These are phyloP conservation scores for Galaxea fascicularis DNA, from an alignment of 92 coral and sea anemone species.

Conservation along the genomic window DNA sequence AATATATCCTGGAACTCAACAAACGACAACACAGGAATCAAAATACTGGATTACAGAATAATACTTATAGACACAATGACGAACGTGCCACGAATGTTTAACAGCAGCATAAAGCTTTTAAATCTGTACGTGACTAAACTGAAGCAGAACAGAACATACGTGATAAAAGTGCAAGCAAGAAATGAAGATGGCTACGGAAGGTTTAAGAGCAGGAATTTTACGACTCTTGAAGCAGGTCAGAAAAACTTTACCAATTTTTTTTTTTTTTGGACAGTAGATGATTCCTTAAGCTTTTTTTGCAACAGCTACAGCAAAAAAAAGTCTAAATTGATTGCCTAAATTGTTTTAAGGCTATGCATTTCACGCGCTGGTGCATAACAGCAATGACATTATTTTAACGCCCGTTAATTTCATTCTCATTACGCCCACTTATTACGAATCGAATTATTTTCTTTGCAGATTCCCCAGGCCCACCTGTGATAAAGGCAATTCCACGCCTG, in stretches of 20 bases:
- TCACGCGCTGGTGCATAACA: no score
- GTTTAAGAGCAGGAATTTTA: background rate
- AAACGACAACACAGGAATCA: slow-evolving; percentile 10
- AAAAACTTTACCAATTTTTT: background rate
- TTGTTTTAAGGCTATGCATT: no score
- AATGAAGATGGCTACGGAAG: slow-evolving; percentile 16
- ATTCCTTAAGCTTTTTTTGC: no score
- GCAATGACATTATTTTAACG: no score
- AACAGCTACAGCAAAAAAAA: no score
- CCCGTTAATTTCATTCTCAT: no score
- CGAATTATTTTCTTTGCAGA: background rate
- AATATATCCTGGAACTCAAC: slow-evolving; percentile 24
- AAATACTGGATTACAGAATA: slow-evolving; percentile 3
- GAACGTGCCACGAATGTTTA: background rate
- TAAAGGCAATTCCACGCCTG: background rate
- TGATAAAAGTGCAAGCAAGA: slow-evolving; percentile 2
- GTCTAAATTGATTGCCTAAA: background rate
- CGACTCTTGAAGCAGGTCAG: slow-evolving; percentile 24
- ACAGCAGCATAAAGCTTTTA: background rate
- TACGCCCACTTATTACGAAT: background rate
- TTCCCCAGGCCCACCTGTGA: slow-evolving; percentile 16
- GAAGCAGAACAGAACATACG: slow-evolving; percentile 7
- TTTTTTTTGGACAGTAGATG: no score
- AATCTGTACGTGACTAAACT: background rate
- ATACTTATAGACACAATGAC: background rate